phyloP scores from a whole-genome alignment of 2,113 vertebrate genomes.

The Excalfactoria chinensis region DNA sequence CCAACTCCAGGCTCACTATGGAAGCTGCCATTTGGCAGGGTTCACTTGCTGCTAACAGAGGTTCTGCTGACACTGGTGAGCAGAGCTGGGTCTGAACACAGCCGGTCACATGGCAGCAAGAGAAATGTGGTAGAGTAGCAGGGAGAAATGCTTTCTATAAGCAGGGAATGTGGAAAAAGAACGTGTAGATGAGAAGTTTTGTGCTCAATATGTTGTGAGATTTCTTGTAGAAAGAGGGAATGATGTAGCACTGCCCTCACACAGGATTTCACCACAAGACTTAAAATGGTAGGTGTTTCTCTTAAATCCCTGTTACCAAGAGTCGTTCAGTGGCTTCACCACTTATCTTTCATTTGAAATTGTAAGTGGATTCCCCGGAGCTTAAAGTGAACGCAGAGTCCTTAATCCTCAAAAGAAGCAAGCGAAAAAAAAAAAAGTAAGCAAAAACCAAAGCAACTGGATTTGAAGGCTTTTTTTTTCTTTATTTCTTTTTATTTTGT shows the following conservation, averaged over 20 bases:
- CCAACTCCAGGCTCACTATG: background rate
- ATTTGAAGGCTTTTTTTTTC: background rate
- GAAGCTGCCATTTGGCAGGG: background rate
- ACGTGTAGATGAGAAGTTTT: background rate
- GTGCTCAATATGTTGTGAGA: background rate
- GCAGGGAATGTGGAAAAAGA: background rate
- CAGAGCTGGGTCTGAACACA: background rate
- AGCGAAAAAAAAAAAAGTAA: background rate
- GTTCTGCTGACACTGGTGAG: background rate
- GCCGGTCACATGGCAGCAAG: background rate
- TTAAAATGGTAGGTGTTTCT: background rate
- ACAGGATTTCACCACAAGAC: background rate
- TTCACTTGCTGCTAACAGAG: fast-evolving
- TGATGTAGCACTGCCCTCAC: background rate
- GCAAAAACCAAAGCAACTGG: background rate
- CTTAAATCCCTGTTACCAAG: background rate
- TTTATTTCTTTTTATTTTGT: background rate
- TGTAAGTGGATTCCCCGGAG: background rate
- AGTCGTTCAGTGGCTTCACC: background rate
- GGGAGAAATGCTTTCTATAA: background rate
- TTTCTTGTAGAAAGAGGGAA: background rate
- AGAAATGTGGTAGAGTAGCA: background rate
- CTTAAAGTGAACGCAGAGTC: background rate
- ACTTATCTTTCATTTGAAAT: background rate
- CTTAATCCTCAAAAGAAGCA: background rate